These are phyloP conservation scores for Acestrorhynchus altus DNA, from an alignment of 2,797 vertebrate species.

Conservation along the genomic window DNA sequence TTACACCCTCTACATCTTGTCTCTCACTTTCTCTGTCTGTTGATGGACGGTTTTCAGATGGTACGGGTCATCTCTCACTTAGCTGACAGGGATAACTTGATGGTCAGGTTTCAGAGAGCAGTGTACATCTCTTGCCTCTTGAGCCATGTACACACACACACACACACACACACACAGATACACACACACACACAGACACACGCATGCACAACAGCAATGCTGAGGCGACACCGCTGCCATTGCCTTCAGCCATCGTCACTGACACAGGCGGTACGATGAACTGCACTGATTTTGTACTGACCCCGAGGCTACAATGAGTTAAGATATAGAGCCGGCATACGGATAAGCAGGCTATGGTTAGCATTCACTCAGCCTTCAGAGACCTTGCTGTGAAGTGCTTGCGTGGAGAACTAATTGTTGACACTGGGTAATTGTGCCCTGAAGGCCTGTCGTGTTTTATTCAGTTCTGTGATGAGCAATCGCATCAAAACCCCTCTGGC, in stretches of 20 bases:
- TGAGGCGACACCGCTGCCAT: slow-evolving; percentile 34
- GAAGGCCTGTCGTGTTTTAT: slow-evolving; percentile 69
- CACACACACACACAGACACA: no score
- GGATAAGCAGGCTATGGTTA: slow-evolving; percentile 30
- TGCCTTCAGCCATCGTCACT: neutral
- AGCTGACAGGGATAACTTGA: slow-evolving; percentile 68
- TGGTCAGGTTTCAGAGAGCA: slow-evolving; percentile 65
- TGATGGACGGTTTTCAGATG: slow-evolving; percentile 65
- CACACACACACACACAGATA: no score
- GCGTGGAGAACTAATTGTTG: slow-evolving; percentile 67
- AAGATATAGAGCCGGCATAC: slow-evolving; percentile 29
- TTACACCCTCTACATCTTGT: neutral
- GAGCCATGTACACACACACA: neutral
- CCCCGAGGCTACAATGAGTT: slow-evolving; percentile 25
- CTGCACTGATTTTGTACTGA: neutral
- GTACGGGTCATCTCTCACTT: slow-evolving; percentile 60
- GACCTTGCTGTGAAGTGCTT: slow-evolving; percentile 52
- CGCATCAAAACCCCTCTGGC: slow-evolving; percentile 63
- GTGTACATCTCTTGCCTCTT: slow-evolving; percentile 55
- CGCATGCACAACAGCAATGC: neutral
- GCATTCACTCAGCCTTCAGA: slow-evolving; percentile 26
- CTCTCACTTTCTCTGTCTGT: no score
- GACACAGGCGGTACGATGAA: slow-evolving; percentile 2
- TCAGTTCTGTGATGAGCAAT: slow-evolving; percentile 68
- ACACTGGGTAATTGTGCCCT: slow-evolving; percentile 77